These are phyloP conservation scores for Climacteris rufus DNA, from an alignment of 2,113 vertebrate species.

Conservation along the genomic window DNA sequence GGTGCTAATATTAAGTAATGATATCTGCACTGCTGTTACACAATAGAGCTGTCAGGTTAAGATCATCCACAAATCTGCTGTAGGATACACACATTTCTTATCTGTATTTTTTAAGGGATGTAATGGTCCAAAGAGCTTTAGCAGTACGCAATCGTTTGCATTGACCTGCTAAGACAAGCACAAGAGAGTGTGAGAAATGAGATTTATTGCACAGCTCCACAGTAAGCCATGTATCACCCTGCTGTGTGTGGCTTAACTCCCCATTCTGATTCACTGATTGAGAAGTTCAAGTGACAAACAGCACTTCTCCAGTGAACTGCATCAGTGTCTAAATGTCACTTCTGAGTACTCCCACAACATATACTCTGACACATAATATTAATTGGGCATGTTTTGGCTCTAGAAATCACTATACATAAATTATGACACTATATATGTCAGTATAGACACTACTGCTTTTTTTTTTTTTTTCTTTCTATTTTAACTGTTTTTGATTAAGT, in stretches of 20 bases:
- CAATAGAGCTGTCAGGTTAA: neutral
- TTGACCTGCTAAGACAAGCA: neutral
- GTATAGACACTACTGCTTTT: neutral
- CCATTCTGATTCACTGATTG: neutral
- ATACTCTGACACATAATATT: neutral
- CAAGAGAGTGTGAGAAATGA: neutral
- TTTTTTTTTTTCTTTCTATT: neutral
- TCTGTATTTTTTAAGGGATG: neutral
- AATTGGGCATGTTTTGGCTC: neutral
- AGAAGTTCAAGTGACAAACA: neutral
- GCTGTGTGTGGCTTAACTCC: neutral
- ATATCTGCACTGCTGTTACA: neutral
- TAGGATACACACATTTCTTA: neutral
- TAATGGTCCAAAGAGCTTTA: neutral
- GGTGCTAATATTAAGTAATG: neutral
- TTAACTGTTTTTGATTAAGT: neutral
- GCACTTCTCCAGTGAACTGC: neutral
- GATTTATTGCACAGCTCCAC: neutral
- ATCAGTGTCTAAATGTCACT: neutral
- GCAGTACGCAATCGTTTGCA: neutral
- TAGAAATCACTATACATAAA: neutral
- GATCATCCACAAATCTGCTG: neutral
- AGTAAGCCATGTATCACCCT: neutral
- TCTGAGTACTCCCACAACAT: neutral
- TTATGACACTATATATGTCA: neutral